phyloP scores from a whole-genome alignment of 2,113 vertebrate species.

The Smithornis capensis region DNA sequence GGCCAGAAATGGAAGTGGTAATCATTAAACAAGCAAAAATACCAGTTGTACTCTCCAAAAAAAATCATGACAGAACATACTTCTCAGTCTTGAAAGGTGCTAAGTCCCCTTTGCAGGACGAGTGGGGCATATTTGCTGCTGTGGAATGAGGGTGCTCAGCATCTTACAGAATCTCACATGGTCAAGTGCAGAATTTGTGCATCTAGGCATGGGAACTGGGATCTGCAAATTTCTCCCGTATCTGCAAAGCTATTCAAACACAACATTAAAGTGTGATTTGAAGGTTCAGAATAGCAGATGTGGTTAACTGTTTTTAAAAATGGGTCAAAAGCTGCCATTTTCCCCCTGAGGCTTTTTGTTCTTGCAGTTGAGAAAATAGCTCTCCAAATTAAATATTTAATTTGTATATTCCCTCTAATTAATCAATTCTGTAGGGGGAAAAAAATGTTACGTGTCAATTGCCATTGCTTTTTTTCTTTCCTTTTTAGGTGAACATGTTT shows the following conservation, averaged over 20 bases:
- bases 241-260: conserved; percentile 21
- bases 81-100: not conserved
- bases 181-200: not conserved
- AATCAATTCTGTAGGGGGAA: not conserved
- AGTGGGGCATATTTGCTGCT: not conserved
- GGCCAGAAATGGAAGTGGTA: conserved; percentile 35
- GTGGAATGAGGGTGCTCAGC: not conserved
- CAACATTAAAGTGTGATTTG: not conserved
- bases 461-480: not conserved
- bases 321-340: not conserved
- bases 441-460: not conserved
- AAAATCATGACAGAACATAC: not conserved
- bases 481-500: conserved; percentile 93
- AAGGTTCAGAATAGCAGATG: not conserved
- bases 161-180: not conserved
- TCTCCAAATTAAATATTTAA: not conserved
- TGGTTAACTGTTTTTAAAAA: not conserved
- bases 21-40: conserved; percentile 61
- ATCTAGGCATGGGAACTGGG: not conserved
- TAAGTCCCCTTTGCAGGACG: not conserved
- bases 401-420: not conserved
- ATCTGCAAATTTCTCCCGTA: not conserved
- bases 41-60: not conserved
- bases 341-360: not conserved
- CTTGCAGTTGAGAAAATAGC: not conserved